phyloP scores from a whole-genome alignment of 2,113 vertebrate species.

The Oreotrochilus melanogaster region DNA sequence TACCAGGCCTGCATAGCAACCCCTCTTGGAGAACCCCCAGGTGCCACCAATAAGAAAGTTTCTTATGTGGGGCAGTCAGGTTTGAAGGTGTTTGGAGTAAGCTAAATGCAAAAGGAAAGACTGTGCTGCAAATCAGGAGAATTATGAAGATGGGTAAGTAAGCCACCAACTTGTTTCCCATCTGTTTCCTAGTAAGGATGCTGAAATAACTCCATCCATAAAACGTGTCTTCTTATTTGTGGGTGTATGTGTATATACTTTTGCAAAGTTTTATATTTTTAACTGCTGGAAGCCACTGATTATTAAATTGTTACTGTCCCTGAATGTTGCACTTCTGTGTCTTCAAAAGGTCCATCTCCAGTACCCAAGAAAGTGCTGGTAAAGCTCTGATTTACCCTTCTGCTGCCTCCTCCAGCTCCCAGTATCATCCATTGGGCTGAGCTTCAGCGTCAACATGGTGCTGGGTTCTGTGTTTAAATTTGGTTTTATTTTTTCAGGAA shows the following conservation, averaged over 20 bases:
- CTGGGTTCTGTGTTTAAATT: neutral
- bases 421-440: neutral
- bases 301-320: neutral
- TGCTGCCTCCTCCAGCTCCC: neutral
- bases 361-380: neutral
- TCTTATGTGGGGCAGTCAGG: neutral
- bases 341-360: neutral
- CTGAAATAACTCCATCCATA: neutral
- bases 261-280: neutral
- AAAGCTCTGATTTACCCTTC: neutral
- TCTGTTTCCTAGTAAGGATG: neutral
- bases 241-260: neutral
- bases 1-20: neutral
- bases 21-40: neutral
- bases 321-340: neutral
- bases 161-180: neutral
- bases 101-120: neutral
- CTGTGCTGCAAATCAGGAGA: neutral
- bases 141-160: neutral
- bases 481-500: neutral
- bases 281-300: neutral
- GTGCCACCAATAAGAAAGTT: neutral
- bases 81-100: neutral
- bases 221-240: neutral
- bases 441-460: accelerated